phyloP scores from a whole-genome alignment of 2,888 invertebrate genomes.

The Coleophora flavipennella region DNA sequence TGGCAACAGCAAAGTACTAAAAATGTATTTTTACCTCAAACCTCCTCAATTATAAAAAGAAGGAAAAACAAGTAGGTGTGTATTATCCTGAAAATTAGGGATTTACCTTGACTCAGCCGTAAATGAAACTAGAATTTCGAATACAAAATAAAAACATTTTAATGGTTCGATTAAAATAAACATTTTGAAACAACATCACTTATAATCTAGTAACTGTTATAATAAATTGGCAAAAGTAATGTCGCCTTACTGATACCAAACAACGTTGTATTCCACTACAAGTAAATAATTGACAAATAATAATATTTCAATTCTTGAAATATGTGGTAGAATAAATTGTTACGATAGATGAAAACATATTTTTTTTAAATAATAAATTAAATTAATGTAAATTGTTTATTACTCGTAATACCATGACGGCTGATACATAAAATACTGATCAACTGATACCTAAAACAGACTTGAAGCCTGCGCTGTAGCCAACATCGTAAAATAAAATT shows the following conservation, averaged over 20 bases:
- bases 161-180: conserved; percentile 38
- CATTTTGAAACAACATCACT: conserved; percentile 27
- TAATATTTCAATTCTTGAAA: background rate
- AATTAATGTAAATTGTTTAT: conserved; percentile 1
- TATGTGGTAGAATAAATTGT: background rate
- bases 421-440: background rate
- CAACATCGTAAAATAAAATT: background rate
- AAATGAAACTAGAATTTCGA: conserved; percentile 36
- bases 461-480: no score
- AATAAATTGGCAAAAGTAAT: conserved; percentile 16
- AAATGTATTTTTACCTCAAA: no score
- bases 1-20: no score
- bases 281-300: conserved; percentile 17
- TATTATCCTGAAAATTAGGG: no score
- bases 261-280: conserved; percentile 15
- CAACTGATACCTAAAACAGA: no score
- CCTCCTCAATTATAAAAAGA: no score
- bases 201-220: conserved; percentile 19
- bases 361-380: no score
- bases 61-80: no score
- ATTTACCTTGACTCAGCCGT: no score
- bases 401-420: background rate
- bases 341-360: no score
- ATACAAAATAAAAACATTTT: conserved; percentile 57
- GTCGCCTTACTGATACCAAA: no score